Evolutionary conservation across 2,888 invertebrate genomes (phyloP).

Genomic region (Villa cingulata): DNA sequence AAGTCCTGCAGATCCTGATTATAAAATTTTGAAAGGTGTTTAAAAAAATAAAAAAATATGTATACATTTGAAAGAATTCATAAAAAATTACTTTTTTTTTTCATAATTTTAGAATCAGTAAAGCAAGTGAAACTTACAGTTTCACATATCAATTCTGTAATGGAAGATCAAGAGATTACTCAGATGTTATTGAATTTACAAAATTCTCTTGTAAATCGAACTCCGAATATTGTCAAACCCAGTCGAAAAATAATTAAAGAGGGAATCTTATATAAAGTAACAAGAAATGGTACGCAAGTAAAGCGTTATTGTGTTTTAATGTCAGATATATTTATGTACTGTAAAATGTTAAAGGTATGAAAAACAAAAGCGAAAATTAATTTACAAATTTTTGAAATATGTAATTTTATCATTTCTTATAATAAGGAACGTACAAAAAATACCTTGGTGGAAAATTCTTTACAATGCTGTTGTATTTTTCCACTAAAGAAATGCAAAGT

Average conservation of each 20-base stretch:
- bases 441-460: constrained; percentile 42
- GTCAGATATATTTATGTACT: constrained; percentile 60
- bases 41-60: no score
- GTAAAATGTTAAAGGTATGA: constrained; percentile 43
- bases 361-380: not conserved
- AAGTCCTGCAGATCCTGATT: constrained; percentile 42
- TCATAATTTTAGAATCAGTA: constrained; percentile 42
- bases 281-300: constrained; percentile 36
- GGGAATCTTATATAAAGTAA: constrained; percentile 46
- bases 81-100: no score
- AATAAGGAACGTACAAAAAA: constrained; percentile 32
- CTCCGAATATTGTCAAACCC: constrained; percentile 50
- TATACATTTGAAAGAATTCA: no score
- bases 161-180: constrained; percentile 59
- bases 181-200: constrained; percentile 54
- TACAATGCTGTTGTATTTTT: constrained; percentile 51
- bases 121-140: constrained; percentile 54
- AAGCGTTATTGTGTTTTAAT: constrained; percentile 55
- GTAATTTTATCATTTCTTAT: not conserved
- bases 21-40: constrained; percentile 40
- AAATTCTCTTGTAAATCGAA: constrained; percentile 44
- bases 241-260: constrained; percentile 53
- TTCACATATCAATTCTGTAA: constrained; percentile 55
- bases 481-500: constrained; percentile 57
- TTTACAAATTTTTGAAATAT: not conserved